Conservation (phyloP, 2,888 invertebrate species). For the Halictus ligatus region DNA sequence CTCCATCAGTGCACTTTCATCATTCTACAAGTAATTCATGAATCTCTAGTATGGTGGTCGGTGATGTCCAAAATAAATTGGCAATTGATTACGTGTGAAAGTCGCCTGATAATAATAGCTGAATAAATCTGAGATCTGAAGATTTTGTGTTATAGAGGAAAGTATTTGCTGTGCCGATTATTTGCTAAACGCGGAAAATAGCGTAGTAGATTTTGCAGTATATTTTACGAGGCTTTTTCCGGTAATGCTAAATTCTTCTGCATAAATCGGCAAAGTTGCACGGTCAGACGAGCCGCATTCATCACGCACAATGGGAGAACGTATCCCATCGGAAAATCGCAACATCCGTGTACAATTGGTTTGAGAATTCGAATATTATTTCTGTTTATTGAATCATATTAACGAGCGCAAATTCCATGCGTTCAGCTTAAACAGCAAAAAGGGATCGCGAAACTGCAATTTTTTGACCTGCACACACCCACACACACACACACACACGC, state of each 20-base stretch:
- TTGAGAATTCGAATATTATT: conserved; percentile 11
- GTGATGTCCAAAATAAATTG: no score
- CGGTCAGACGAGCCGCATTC: not conserved
- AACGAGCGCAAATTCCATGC: conserved; percentile 14
- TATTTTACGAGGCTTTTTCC: not conserved
- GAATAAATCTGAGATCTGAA: not conserved
- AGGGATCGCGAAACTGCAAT: conserved; percentile 7
- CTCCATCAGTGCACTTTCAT: no score
- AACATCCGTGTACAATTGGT: conserved; percentile 1
- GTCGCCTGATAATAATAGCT: no score
- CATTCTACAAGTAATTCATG: no score
- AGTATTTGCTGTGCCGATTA: not conserved
- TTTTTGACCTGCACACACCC: not conserved
- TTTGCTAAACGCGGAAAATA: not conserved
- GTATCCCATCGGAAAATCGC: conserved; percentile 20
- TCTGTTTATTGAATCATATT: conserved; percentile 27
- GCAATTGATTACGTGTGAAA: no score
- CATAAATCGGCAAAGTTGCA: not conserved
- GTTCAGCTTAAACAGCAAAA: conserved; percentile 16
- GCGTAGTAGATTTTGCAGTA: not conserved
- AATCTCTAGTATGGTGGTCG: no score
- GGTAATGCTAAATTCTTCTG: not conserved
- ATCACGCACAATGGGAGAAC: conserved; percentile 7
- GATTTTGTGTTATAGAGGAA: no score
- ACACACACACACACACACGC: not conserved